Percentiles rank a stretch among this genome's conserved stretches.
phyloP scores from a whole-genome alignment of 2,888 invertebrate species.

The Melipona bicolor region DNA sequence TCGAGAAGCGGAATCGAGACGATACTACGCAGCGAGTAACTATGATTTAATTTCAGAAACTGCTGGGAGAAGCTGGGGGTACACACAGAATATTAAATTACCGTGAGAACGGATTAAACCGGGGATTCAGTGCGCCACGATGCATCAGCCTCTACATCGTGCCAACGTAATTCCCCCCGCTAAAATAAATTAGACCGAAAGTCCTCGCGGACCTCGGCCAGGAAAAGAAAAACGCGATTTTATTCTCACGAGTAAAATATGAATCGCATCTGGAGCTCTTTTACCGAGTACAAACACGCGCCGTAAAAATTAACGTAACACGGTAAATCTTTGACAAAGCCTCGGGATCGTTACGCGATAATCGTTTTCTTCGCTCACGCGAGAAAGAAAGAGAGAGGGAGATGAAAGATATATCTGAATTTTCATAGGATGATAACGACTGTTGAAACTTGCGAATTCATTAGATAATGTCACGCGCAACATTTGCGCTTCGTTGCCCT shows the following conservation, averaged over 20 bases:
- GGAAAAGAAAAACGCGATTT: not conserved
- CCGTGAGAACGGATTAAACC: constrained; percentile 41
- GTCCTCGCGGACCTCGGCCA: not conserved
- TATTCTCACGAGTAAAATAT: constrained; percentile 1
- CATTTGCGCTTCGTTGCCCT: not conserved
- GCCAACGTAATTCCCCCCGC: constrained; percentile 1
- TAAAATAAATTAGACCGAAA: constrained; percentile 22
- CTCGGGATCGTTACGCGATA: not conserved
- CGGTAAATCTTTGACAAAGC: not conserved
- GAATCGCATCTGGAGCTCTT: not conserved
- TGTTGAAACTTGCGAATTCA: not conserved
- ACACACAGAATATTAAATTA: constrained; percentile 41
- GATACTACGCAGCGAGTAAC: not conserved
- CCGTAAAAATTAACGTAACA: not conserved
- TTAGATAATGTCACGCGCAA: not conserved
- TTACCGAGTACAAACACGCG: not conserved
- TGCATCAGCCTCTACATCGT: constrained; percentile 2
- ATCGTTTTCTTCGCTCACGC: not conserved
- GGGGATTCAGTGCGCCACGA: constrained; percentile 6
- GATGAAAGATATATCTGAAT: not conserved
- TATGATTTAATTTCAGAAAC: constrained; percentile 13
- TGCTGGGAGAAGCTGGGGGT: constrained; percentile 1
- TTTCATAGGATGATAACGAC: not conserved
- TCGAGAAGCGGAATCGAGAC: not conserved
- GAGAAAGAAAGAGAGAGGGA: not conserved